phyloP scores from a whole-genome alignment of 2,888 invertebrate genomes.

The Leptinotarsa haldemani region DNA sequence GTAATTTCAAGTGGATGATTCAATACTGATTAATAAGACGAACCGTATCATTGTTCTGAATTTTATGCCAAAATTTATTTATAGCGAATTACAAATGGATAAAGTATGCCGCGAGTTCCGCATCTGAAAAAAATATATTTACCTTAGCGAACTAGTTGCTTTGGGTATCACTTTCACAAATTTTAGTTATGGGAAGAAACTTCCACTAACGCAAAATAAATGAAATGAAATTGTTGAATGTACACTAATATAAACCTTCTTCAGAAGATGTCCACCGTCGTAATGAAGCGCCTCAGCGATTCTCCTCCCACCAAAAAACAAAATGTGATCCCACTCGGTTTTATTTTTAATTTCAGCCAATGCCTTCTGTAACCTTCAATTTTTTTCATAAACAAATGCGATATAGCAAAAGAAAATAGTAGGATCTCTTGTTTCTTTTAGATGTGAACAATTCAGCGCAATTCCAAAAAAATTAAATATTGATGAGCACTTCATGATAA shows the following conservation, averaged over 20 bases:
- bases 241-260: conserved; percentile 32
- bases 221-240: conserved; percentile 25
- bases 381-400: conserved; percentile 9
- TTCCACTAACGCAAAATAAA: conserved; percentile 26
- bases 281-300: conserved; percentile 35
- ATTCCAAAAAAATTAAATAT: no score
- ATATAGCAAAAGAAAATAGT: neutral
- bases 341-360: conserved; percentile 26
- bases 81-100: conserved; percentile 44
- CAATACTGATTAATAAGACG: neutral
- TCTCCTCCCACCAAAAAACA: conserved; percentile 32
- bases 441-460: no score
- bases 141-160: conserved; percentile 6
- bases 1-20: neutral
- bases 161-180: neutral
- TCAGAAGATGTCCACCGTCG: conserved; percentile 32
- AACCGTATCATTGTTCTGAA: neutral
- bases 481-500: no score
- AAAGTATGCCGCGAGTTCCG: conserved; percentile 27
- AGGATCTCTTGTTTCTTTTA: no score
- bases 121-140: conserved; percentile 8
- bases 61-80: conserved; percentile 42
- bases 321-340: conserved; percentile 36
- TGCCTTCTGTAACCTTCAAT: neutral
- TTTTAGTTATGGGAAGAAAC: neutral